Conservation (phyloP, 2,113 vertebrate genomes). For the Puntigrus tetrazona region DNA sequence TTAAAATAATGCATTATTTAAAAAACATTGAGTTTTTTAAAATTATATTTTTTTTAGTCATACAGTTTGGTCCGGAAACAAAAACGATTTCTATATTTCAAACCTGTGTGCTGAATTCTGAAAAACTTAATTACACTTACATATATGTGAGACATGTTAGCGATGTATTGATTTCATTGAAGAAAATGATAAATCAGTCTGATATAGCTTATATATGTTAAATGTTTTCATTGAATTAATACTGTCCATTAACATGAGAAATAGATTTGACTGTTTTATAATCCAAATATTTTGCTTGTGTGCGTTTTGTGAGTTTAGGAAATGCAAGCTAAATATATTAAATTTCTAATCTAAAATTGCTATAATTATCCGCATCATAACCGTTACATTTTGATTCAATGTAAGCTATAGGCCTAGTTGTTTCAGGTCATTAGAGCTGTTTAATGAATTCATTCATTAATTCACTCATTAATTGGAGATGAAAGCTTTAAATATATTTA, state of each 20-base stretch:
- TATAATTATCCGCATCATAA: not conserved
- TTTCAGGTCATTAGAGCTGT: no score
- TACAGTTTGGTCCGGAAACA: not conserved
- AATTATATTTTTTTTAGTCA: not conserved
- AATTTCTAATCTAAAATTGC: not conserved
- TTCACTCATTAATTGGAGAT: not conserved
- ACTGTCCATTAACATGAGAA: not conserved
- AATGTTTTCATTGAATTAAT: not conserved
- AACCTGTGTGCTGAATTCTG: not conserved
- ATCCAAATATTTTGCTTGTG: not conserved
- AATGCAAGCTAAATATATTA: no score
- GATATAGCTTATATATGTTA: no score
- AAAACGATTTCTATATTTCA: not conserved
- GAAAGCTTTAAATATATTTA: not conserved
- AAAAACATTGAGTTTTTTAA: no score
- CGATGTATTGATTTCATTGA: not conserved
- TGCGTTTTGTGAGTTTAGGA: not conserved
- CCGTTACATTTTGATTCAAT: not conserved
- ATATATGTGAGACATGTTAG: not conserved
- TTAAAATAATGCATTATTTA: not conserved
- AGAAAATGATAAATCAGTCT: not conserved
- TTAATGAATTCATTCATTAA: no score
- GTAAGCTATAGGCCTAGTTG: not conserved
- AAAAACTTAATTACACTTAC: not conserved
- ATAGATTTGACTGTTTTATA: not conserved